These are phyloP conservation scores for Pandemis heparana DNA, from an alignment of 2,888 invertebrate genomes.

Conservation along the genomic window DNA sequence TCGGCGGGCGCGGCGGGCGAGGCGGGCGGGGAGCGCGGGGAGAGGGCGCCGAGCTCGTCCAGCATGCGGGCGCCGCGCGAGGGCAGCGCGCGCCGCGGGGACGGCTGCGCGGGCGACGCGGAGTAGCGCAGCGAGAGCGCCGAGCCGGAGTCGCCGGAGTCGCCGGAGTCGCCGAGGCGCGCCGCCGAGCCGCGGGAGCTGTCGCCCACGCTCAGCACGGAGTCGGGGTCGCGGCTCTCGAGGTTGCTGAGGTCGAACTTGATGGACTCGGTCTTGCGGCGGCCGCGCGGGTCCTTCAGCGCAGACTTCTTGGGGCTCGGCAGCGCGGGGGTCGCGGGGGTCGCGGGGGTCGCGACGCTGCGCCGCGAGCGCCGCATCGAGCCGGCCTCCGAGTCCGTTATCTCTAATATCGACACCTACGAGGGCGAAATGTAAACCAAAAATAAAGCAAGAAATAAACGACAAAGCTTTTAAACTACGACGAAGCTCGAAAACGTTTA, in stretches of 20 bases:
- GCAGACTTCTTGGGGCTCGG: constrained; percentile 70
- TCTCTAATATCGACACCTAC: constrained; percentile 60
- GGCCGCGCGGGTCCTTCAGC: constrained; percentile 62
- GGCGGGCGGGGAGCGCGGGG: no score
- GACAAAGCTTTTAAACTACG: constrained; percentile 38
- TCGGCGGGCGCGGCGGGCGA: no score
- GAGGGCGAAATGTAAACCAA: neutral
- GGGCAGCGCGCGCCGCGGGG: constrained; percentile 40
- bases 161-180: no score
- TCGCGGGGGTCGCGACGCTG: constrained; percentile 47
- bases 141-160: no score
- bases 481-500: neutral
- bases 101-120: neutral
- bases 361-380: constrained; percentile 44
- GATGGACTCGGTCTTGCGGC: constrained; percentile 72
- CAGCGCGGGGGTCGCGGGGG: constrained; percentile 10
- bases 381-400: constrained; percentile 53
- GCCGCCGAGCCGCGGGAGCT: no score
- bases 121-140: no score
- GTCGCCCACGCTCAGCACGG: neutral
- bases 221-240: constrained; percentile 50
- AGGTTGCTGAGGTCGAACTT: constrained; percentile 78
- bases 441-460: neutral
- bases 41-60: neutral
- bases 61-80: constrained; percentile 57